Percentiles rank a stretch among this genome's conserved stretches.
These are phyloP conservation scores for Dipodomys stephensi DNA, from an alignment of 2,113 vertebrate genomes.

Conservation along the genomic window DNA sequence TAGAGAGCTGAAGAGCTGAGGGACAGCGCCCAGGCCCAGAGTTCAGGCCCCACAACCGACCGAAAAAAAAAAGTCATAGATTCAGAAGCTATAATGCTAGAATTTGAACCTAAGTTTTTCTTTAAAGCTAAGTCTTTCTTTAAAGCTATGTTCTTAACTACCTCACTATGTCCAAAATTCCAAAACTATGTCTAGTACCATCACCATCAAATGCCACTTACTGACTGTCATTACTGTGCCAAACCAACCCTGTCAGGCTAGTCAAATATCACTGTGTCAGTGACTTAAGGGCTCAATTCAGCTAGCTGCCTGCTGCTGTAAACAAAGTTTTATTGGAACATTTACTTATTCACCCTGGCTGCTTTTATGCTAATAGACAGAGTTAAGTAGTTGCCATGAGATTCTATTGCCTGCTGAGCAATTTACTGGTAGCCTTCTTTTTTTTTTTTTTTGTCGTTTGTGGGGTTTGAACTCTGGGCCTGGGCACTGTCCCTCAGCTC, in stretches of 20 bases:
- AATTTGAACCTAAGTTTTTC: background rate
- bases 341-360: background rate
- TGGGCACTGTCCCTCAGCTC: too few species aligned
- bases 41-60: too few species aligned
- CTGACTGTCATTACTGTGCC: background rate
- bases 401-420: background rate
- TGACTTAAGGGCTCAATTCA: background rate
- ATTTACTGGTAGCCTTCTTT: background rate
- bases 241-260: background rate
- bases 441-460: too few species aligned
- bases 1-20: too few species aligned
- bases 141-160: background rate
- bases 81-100: background rate
- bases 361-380: background rate
- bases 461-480: too few species aligned
- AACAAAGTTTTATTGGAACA: constrained; percentile 17
- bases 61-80: background rate
- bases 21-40: too few species aligned
- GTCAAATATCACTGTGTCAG: background rate
- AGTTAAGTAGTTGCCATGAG: background rate
- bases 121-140: background rate
- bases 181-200: background rate
- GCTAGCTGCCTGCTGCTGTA: background rate
- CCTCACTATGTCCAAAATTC: background rate
- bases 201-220: background rate